Percentiles rank a stretch among this genome's conserved stretches.
Evolutionary conservation across 2,113 vertebrate species (phyloP).

Genomic region (Sylvia atricapilla): DNA sequence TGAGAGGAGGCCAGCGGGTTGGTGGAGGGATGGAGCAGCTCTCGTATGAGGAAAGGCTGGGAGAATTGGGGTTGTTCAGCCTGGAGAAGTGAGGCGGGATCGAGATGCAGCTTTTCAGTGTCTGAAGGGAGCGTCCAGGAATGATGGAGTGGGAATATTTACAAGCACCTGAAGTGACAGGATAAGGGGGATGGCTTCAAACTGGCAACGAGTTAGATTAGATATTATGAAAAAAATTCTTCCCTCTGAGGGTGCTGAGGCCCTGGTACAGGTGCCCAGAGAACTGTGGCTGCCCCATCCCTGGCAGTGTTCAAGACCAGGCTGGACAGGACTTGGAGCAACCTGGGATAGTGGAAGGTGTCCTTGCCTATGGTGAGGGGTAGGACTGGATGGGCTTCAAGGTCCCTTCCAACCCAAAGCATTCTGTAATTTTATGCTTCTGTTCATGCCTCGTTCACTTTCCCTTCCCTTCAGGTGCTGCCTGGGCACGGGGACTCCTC

Average conservation of each 20-base stretch:
- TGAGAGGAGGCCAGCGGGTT: rapidly evolving
- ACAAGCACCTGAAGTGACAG: neutral
- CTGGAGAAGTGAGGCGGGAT: neutral
- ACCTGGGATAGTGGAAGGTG: rapidly evolving
- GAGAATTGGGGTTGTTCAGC: neutral
- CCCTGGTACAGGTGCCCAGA: rapidly evolving
- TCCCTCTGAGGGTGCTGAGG: rapidly evolving
- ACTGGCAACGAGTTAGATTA: neutral
- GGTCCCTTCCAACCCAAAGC: rapidly evolving
- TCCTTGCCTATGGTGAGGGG: rapidly evolving
- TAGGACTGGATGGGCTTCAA: neutral
- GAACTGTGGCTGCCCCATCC: neutral
- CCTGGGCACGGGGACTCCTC: neutral
- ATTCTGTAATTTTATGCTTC: too few relatives aligned
- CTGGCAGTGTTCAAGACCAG: neutral
- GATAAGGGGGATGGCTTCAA: neutral
- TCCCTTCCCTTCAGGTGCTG: neutral
- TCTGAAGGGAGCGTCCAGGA: neutral
- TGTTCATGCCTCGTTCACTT: rapidly evolving
- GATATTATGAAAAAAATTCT: rapidly evolving
- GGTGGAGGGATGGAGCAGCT: too few relatives aligned
- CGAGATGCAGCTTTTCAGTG: rapidly evolving
- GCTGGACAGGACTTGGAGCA: neutral
- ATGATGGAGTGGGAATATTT: neutral
- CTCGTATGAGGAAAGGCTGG: too few relatives aligned